Conservation (phyloP, 2,888 invertebrate genomes). For the Epinotia ramella region DNA sequence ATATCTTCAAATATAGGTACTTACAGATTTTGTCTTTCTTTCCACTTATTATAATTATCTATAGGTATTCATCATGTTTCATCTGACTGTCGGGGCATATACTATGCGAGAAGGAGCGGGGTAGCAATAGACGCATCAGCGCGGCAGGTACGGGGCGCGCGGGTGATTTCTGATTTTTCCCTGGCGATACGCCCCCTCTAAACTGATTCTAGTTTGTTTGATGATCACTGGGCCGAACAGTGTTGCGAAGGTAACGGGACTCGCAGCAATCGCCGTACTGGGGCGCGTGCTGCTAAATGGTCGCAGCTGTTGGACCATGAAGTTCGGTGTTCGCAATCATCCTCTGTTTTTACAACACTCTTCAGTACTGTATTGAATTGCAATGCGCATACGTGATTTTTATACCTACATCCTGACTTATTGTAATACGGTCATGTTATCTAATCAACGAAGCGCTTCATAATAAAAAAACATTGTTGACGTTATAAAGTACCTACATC, state of each 20-base stretch:
- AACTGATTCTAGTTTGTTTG: slow-evolving; percentile 33
- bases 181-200: too few relatives aligned
- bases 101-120: too few relatives aligned
- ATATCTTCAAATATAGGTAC: too few relatives aligned
- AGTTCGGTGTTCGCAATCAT: slow-evolving; percentile 69
- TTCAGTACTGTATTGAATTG: slow-evolving; percentile 57
- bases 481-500: slow-evolving; percentile 14
- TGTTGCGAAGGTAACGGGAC: slow-evolving; percentile 55
- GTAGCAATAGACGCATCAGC: too few relatives aligned
- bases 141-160: too few relatives aligned
- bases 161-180: too few relatives aligned
- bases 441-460: slow-evolving; percentile 25
- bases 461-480: slow-evolving; percentile 20
- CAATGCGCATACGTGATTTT: slow-evolving; percentile 50
- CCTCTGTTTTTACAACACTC: slow-evolving; percentile 68
- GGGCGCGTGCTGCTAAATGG: slow-evolving; percentile 65
- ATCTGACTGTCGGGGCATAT: too few relatives aligned
- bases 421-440: slow-evolving; percentile 20
- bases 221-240: slow-evolving; percentile 51
- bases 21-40: too few relatives aligned
- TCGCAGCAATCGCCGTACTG: slow-evolving; percentile 56
- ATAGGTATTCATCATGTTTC: too few relatives aligned
- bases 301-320: slow-evolving; percentile 74
- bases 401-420: slow-evolving; percentile 13
- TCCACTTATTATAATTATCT: too few relatives aligned